Percentiles rank a stretch among this genome's conserved stretches.
Conservation (phyloP, 1,140 invertebrate genomes). For the Anadara kagoshimensis region DNA sequence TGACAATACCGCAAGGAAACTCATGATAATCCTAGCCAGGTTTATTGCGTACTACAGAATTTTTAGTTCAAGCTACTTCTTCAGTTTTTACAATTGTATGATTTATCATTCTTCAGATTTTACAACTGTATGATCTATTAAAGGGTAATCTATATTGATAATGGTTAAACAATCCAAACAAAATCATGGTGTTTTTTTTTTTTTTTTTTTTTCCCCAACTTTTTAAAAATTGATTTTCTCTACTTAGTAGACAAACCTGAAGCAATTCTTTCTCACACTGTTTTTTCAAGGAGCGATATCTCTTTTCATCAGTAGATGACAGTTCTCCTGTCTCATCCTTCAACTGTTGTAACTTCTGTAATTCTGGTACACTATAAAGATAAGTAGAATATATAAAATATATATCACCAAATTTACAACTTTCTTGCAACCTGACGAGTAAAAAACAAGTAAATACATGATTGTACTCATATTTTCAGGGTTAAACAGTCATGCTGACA, state of each 20-base stretch:
- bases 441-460: conserved; percentile 1
- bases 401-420: not conserved
- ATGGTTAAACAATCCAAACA: too few relatives aligned
- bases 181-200: too few relatives aligned
- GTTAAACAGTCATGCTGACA: not conserved
- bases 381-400: conserved; percentile 7
- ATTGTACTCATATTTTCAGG: not conserved
- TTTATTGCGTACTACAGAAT: too few relatives aligned
- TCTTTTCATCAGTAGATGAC: conserved; percentile 90
- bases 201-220: too few relatives aligned
- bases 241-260: conserved; percentile 61
- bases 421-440: not conserved
- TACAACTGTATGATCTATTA: too few relatives aligned
- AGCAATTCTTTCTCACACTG: conserved; percentile 93
- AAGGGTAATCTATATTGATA: too few relatives aligned
- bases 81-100: too few relatives aligned
- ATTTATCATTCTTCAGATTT: too few relatives aligned
- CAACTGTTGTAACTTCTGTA: conserved; percentile 96
- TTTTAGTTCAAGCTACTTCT: too few relatives aligned
- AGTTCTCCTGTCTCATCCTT: conserved; percentile 98
- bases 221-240: too few relatives aligned
- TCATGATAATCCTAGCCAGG: too few relatives aligned
- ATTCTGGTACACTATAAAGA: conserved; percentile 78
- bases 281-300: conserved; percentile 93
- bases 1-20: too few relatives aligned